Conservation (phyloP, 2,888 invertebrate genomes). For the Drosophila seclusa region DNA sequence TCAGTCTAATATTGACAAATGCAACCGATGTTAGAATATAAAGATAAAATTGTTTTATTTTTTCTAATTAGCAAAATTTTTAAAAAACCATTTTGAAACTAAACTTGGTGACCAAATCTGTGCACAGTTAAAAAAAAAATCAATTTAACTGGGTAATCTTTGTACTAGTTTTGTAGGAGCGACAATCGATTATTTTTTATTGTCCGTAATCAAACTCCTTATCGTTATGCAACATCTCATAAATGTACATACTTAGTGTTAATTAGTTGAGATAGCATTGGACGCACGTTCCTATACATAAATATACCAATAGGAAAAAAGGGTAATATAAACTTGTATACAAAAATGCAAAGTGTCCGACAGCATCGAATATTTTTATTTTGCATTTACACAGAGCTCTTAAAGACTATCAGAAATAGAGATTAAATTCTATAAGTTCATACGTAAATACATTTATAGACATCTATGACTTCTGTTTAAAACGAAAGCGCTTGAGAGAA, state of each 20-base stretch:
- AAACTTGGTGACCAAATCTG: slow-evolving; percentile 14
- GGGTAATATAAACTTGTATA: not conserved
- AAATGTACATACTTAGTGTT: slow-evolving; percentile 7
- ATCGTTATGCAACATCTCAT: slow-evolving; percentile 35
- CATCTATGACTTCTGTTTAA: no score
- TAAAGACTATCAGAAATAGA: not conserved
- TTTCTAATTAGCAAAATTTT: not conserved
- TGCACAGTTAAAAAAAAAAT: not conserved
- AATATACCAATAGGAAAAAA: not conserved
- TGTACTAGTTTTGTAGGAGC: slow-evolving; percentile 24
- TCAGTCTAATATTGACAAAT: not conserved
- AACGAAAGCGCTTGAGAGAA: no score
- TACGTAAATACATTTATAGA: no score
- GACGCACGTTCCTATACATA: slow-evolving; percentile 4
- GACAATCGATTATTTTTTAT: slow-evolving; percentile 38
- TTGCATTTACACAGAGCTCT: not conserved
- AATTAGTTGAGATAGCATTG: slow-evolving; percentile 12
- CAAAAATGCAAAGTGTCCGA: not conserved
- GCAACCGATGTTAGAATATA: not conserved
- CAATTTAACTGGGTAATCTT: slow-evolving; percentile 16
- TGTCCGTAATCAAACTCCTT: slow-evolving; percentile 25
- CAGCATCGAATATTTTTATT: not conserved
- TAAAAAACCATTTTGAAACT: not conserved
- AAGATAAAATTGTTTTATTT: not conserved
- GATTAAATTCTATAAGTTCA: not conserved